A percentile compares a stretch with the other conserved stretches of the same genome.
Evolutionary conservation across 2,888 invertebrate species (phyloP).

Genomic region (Allolobophora icterica): DNA sequence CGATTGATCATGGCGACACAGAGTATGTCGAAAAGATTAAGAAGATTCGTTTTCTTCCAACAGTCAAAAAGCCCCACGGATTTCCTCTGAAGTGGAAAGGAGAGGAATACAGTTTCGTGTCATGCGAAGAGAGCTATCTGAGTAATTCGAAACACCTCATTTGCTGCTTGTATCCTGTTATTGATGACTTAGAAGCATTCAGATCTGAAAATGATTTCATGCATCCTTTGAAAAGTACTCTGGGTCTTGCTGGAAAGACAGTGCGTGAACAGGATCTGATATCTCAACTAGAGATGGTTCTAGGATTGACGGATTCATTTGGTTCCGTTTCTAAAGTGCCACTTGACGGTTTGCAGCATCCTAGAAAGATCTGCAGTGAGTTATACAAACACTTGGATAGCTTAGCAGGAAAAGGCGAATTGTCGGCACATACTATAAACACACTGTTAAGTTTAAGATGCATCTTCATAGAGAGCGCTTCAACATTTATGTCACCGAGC

Average conservation of each 20-base stretch:
- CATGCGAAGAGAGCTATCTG: conserved; percentile 30
- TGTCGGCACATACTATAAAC: not conserved
- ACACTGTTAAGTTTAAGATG: not conserved
- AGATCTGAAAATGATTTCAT: not conserved
- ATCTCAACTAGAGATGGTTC: not conserved
- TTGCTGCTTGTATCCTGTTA: conserved; percentile 19
- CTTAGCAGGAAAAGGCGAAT: not conserved
- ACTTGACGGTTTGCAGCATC: not conserved
- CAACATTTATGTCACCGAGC: not conserved
- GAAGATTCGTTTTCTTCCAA: conserved; percentile 29
- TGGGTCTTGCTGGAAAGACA: conserved; percentile 27
- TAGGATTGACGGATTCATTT: not conserved
- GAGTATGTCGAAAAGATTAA: not conserved
- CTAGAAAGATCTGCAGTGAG: not conserved
- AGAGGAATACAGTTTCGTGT: not conserved
- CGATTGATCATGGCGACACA: not conserved
- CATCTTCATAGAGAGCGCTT: not conserved
- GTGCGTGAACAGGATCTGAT: not conserved
- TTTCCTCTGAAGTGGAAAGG: conserved; percentile 33
- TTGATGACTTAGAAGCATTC: conserved; percentile 12
- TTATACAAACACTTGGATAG: not conserved
- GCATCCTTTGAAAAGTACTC: not conserved
- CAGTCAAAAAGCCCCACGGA: conserved; percentile 12
- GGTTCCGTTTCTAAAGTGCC: not conserved
- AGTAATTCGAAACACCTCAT: conserved; percentile 1